These are phyloP conservation scores for Picathartes gymnocephalus DNA, from an alignment of 2,113 vertebrate species.

Conservation along the genomic window DNA sequence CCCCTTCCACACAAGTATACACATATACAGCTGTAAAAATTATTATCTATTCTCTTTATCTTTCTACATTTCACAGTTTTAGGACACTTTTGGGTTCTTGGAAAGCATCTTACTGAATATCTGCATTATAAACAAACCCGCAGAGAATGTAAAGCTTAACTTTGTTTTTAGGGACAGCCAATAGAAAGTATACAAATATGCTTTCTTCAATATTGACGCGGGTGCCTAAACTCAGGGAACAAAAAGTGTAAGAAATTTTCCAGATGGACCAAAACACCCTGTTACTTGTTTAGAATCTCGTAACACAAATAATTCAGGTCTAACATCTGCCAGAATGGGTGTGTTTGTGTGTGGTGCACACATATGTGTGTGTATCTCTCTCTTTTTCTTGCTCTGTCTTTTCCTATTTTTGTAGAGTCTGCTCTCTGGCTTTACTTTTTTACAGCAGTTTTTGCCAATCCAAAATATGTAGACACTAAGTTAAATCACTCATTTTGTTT, in stretches of 20 bases:
- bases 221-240: neutral
- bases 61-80: neutral
- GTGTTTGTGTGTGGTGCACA: neutral
- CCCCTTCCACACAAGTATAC: neutral
- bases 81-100: neutral
- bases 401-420: constrained; percentile 26
- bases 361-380: neutral
- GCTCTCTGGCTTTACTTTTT: constrained; percentile 38
- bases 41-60: neutral
- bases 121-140: neutral
- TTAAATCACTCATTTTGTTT: constrained; percentile 73
- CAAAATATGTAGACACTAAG: constrained; percentile 66
- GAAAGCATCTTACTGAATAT: neutral
- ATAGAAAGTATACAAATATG: neutral
- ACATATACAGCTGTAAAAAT: neutral
- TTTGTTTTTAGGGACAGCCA: neutral
- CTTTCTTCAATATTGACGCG: neutral
- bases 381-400: neutral
- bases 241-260: constrained; percentile 39
- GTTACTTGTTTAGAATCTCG: constrained; percentile 1
- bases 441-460: constrained; percentile 57
- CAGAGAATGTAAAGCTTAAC: neutral
- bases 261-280: constrained; percentile 35
- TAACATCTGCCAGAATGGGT: neutral
- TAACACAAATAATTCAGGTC: neutral